Evolutionary conservation across 2,113 vertebrate species (phyloP).

Genomic region (Psettodes erumei): DNA sequence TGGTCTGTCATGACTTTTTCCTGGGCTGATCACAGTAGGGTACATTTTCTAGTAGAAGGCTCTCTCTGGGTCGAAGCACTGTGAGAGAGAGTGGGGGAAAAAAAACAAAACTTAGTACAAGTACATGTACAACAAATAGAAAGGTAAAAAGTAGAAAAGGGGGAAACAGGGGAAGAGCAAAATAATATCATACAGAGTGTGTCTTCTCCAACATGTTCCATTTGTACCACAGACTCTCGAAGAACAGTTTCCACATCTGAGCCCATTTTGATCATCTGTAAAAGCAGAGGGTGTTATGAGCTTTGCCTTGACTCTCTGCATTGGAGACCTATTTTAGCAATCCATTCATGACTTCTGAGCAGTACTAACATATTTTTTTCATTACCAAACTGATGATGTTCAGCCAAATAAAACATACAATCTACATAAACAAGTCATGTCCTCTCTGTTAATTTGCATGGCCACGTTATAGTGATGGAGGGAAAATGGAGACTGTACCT

Average conservation of each 20-base stretch:
- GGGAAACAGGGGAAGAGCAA: not conserved
- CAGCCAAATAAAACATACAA: too few species aligned
- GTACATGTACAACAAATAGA: too few species aligned
- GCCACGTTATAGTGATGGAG: too few species aligned
- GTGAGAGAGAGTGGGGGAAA: not conserved
- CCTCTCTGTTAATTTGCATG: not conserved
- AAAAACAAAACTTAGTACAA: not conserved
- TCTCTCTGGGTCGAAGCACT: conserved; percentile 82
- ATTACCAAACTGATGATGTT: too few species aligned
- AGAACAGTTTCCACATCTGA: conserved; percentile 80
- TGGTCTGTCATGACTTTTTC: conserved; percentile 68
- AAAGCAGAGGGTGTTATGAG: not conserved
- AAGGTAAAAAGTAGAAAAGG: not conserved
- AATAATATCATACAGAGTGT: conserved; percentile 71
- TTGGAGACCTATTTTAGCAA: not conserved
- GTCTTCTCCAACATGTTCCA: conserved; percentile 75
- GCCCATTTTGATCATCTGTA: conserved; percentile 84
- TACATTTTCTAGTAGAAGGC: conserved; percentile 80
- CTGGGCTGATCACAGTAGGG: conserved; percentile 82
- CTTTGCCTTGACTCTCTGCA: too few species aligned
- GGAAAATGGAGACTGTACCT: conserved; percentile 65
- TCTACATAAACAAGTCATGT: not conserved
- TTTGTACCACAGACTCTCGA: conserved; percentile 75
- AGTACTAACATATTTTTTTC: too few species aligned
- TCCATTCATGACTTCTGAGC: not conserved